Evolutionary conservation across 2,888 invertebrate species (phyloP).

Genomic region (Cantharis rufa): DNA sequence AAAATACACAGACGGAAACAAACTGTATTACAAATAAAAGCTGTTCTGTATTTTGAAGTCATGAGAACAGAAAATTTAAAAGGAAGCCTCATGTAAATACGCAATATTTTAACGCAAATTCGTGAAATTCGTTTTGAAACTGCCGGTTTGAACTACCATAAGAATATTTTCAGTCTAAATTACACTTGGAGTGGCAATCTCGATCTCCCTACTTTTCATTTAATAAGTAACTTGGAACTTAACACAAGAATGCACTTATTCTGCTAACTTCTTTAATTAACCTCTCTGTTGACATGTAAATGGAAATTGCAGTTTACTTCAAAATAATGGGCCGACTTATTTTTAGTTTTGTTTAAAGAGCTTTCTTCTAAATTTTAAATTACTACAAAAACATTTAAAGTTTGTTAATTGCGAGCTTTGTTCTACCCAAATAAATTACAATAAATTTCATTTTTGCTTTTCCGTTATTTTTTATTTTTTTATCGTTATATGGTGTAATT

Average conservation of each 20-base stretch:
- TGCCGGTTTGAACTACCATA: slow-evolving; percentile 15
- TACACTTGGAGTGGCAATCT: slow-evolving; percentile 26
- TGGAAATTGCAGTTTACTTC: slow-evolving; percentile 32
- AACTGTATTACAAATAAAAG: slow-evolving; percentile 22
- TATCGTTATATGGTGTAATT: neutral
- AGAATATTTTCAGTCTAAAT: slow-evolving; percentile 24
- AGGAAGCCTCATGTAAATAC: slow-evolving; percentile 15
- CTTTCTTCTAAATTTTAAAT: slow-evolving; percentile 21
- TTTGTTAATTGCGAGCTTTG: slow-evolving; percentile 20
- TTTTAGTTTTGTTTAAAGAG: slow-evolving; percentile 25
- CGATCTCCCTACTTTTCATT: slow-evolving; percentile 24
- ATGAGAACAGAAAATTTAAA: slow-evolving; percentile 19
- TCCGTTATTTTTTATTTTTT: neutral
- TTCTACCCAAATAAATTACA: neutral
- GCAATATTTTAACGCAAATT: slow-evolving; percentile 20
- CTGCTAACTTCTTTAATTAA: slow-evolving; percentile 33
- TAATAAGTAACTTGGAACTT: slow-evolving; percentile 29
- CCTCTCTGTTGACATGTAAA: slow-evolving; percentile 31
- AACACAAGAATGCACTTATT: slow-evolving; percentile 33
- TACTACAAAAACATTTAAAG: slow-evolving; percentile 23
- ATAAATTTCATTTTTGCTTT: neutral
- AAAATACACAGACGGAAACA: slow-evolving; percentile 23
- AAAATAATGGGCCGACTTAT: slow-evolving; percentile 28
- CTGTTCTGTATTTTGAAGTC: slow-evolving; percentile 20
- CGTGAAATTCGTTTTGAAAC: slow-evolving; percentile 14